phyloP scores from a whole-genome alignment of 2,113 vertebrate species.

The Chionomys nivalis region DNA sequence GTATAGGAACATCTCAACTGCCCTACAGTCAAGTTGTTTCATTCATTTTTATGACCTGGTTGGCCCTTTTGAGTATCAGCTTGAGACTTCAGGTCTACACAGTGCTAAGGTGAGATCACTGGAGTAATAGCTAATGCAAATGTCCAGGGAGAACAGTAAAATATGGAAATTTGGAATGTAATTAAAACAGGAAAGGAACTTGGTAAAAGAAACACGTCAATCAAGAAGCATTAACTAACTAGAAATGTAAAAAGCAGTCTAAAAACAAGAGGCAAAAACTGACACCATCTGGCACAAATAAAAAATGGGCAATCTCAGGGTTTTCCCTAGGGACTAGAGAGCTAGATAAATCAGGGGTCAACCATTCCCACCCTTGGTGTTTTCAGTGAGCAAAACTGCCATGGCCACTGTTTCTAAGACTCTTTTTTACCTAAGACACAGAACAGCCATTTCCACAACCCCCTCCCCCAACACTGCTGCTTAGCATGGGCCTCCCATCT shows the following conservation, averaged over 20 bases:
- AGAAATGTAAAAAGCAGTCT: background rate
- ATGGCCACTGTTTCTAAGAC: background rate
- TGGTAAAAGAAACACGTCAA: background rate
- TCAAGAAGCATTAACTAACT: background rate
- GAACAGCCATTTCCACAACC: background rate
- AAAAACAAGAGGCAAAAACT: slow-evolving; percentile 6
- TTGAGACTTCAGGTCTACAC: background rate
- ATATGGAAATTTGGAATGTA: background rate
- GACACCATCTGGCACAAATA: slow-evolving; percentile 10
- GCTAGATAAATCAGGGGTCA: background rate
- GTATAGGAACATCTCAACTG: background rate
- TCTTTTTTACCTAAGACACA: background rate
- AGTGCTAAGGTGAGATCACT: background rate
- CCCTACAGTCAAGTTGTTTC: background rate
- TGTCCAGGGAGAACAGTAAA: background rate
- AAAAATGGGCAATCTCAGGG: background rate
- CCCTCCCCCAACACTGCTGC: background rate
- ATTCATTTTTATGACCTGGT: background rate
- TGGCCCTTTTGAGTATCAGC: background rate
- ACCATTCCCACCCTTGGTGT: background rate
- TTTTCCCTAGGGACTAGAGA: background rate
- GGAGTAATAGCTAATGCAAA: background rate
- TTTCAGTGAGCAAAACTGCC: background rate
- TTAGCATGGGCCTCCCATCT: background rate
- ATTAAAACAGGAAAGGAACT: background rate